Base-by-base conservation (phyloP, 2,113 vertebrate genomes). In the Damaliscus lunatus region DNA sequence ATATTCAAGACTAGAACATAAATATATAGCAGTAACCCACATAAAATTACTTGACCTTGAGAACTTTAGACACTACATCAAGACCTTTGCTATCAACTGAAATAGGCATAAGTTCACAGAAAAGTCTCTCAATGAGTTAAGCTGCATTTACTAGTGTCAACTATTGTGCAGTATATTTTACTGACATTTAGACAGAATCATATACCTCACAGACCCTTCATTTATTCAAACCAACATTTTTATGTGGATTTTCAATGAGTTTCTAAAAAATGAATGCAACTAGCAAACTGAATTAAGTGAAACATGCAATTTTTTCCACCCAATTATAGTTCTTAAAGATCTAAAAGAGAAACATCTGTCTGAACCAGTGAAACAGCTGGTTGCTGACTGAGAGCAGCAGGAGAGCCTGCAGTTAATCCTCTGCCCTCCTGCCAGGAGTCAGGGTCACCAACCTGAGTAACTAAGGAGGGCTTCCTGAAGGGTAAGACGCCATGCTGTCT, bases 331-430 rank as follows among this genome's bases (percentile, higher is more conserved):
- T 91, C 88, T 96, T 95, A 87, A 95, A 96, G 74, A 86, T 95
- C 93, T 57, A 60, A 92, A 95, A 86, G 81, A 96, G 95, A 95
- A 98, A 98, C 94, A 96, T 98, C 97, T 98, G 97, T 91, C 85
- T 84, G 74, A 93, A 91, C 23, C 52, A 83, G 89, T 90, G 78
- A 84, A 29, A 40, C 27, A 3, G 57, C 84, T 85, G 74, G 46
- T 64, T 94, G 59, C 91, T 88, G 94, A 85, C 97, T 97, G 93
- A 84, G 92, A 95, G 53, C 97, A 95, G 97, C 96, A 52, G 98
- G 96, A 83, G 29, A 53, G 33, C 36, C 77, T 78, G 60, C 74
- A 71, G 78, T 97, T 96, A 96, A 96, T 98, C 97, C 97, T 96
- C 87, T 81, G 78, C 55, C 25, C 67, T 95, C 78, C 81, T 96